Percentiles rank a stretch among this genome's conserved stretches.
These are phyloP conservation scores for Perodicticus potto DNA, from an alignment of 2,797 vertebrate genomes.

Conservation along the genomic window DNA sequence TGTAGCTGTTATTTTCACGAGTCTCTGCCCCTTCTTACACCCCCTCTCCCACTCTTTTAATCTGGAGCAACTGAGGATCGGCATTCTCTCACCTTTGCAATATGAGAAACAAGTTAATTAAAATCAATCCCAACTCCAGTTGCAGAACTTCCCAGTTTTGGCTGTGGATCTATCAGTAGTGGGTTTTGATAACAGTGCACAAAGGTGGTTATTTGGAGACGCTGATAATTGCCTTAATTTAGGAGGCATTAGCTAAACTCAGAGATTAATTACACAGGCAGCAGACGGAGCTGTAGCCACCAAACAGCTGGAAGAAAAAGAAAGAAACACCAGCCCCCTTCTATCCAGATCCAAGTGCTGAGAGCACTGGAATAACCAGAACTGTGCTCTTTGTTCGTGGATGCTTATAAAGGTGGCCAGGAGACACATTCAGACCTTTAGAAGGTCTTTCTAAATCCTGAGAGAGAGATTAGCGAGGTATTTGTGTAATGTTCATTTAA, in stretches of 20 bases:
- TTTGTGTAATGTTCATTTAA: not conserved
- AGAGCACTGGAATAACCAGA: not conserved
- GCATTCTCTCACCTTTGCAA: constrained; percentile 68
- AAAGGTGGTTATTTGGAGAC: constrained; percentile 60
- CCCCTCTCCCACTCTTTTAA: constrained; percentile 15
- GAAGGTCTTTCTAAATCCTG: not conserved
- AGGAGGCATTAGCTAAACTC: constrained; percentile 65
- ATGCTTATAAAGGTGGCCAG: not conserved
- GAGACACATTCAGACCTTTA: not conserved
- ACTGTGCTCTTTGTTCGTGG: not conserved
- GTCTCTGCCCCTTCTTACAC: constrained; percentile 30
- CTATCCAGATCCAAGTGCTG: constrained; percentile 34
- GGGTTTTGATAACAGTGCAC: constrained; percentile 48
- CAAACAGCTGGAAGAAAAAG: not conserved
- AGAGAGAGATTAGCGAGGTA: not conserved
- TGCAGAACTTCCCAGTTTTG: constrained; percentile 34
- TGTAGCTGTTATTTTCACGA: constrained; percentile 62
- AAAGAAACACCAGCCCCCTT: not conserved
- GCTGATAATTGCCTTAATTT: constrained; percentile 75
- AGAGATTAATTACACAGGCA: constrained; percentile 60
- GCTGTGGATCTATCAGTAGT: constrained; percentile 50
- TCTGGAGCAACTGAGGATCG: constrained; percentile 45
- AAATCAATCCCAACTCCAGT: constrained; percentile 66
- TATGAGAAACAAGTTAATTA: constrained; percentile 82
- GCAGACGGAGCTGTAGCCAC: constrained; percentile 15